Conservation (phyloP, 53 echinoderm and acorn worm species). For the Stichopus horrens region DNA sequence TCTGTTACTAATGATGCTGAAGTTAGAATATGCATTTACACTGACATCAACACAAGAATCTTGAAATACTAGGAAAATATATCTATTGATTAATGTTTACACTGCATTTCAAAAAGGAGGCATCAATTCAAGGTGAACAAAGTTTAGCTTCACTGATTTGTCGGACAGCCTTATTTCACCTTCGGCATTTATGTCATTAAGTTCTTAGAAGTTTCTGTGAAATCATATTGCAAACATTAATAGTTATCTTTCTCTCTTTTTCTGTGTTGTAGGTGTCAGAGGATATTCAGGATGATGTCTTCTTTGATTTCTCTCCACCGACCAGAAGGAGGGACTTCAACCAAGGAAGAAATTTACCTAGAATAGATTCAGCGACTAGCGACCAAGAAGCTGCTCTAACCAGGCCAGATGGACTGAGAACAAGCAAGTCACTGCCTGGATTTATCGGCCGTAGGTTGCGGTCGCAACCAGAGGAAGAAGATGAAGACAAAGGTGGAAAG, state of each 20-base stretch:
- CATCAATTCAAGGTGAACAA: too few species aligned
- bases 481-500: not conserved
- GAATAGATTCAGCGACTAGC: conserved; percentile 48
- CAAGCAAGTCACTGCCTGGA: conserved; percentile 60
- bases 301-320: conserved; percentile 97
- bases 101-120: too few species aligned
- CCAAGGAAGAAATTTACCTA: not conserved
- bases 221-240: too few species aligned
- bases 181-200: too few species aligned
- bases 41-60: too few species aligned
- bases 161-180: too few species aligned
- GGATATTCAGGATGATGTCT: conserved; percentile 85
- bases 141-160: too few species aligned
- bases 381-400: conserved; percentile 33
- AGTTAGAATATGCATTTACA: too few species aligned
- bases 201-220: too few species aligned
- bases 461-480: not conserved
- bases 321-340: conserved; percentile 49
- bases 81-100: too few species aligned
- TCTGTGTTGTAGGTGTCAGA: conserved; percentile 67
- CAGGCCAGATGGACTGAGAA: conserved; percentile 58
- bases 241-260: not conserved
- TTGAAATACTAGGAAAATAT: too few species aligned
- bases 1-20: too few species aligned
- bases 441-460: conserved; percentile 40